Evolutionary conservation across 2,888 invertebrate genomes (phyloP).

Genomic region (Limnephilus auricula): DNA sequence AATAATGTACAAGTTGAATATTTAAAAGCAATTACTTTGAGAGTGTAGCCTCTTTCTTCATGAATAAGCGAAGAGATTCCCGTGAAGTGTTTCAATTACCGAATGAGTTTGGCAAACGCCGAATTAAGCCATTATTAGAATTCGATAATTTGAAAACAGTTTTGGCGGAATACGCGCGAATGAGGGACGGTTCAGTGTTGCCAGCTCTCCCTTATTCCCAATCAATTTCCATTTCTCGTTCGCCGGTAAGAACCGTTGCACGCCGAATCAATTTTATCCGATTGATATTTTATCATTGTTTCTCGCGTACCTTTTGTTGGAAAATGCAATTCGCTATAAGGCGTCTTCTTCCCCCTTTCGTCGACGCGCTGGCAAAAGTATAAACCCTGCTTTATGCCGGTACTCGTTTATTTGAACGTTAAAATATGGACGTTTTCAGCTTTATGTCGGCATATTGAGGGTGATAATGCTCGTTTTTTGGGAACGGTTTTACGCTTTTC

Average conservation of each 20-base stretch:
- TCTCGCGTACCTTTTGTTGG: constrained; percentile 45
- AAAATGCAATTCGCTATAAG: constrained; percentile 47
- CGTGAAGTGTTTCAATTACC: constrained; percentile 14
- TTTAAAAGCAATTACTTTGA: neutral
- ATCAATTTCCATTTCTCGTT: constrained; percentile 61
- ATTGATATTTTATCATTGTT: constrained; percentile 63
- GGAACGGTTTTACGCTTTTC: neutral
- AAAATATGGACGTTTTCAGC: constrained; percentile 18
- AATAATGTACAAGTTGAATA: neutral
- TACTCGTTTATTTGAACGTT: constrained; percentile 25
- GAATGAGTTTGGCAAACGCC: neutral
- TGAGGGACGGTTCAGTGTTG: neutral
- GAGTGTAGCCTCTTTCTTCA: neutral
- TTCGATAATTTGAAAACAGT: constrained; percentile 36
- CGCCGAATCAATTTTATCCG: constrained; percentile 55
- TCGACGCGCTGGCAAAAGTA: neutral
- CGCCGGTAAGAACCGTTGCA: constrained; percentile 20
- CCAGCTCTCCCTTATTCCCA: constrained; percentile 30
- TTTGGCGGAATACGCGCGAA: constrained; percentile 20
- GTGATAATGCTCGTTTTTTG: neutral
- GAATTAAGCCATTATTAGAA: constrained; percentile 19
- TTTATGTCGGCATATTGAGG: neutral
- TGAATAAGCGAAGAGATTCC: neutral
- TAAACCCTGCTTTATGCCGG: constrained; percentile 26
- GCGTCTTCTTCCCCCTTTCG: constrained; percentile 9